Conservation (phyloP, 1,140 invertebrate genomes). For the Rhizoglyphus robini region DNA sequence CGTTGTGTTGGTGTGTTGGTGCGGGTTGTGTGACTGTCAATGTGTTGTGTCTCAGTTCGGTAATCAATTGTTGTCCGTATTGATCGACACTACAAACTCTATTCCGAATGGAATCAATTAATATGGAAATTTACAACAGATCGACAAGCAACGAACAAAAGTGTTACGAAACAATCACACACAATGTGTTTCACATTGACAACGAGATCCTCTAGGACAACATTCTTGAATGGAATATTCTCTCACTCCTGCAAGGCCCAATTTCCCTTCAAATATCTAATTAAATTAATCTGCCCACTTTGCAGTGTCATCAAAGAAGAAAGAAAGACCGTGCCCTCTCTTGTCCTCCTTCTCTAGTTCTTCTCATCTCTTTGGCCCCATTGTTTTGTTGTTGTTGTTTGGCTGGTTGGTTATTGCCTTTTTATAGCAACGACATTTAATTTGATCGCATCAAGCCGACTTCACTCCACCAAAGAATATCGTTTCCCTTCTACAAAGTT, state of each 20-base stretch:
- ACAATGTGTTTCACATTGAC: too few relatives aligned
- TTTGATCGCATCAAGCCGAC: not conserved
- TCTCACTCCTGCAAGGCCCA: too few relatives aligned
- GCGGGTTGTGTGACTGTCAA: too few relatives aligned
- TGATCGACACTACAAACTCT: too few relatives aligned
- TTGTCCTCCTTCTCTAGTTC: not conserved
- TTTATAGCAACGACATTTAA: not conserved
- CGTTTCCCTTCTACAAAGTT: not conserved
- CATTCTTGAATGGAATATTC: too few relatives aligned
- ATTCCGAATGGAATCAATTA: too few relatives aligned
- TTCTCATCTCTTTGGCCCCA: not conserved
- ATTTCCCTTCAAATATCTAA: too few relatives aligned
- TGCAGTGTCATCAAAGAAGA: not conserved
- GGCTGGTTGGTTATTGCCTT: not conserved
- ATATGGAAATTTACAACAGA: not conserved
- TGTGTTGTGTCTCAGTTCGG: too few relatives aligned
- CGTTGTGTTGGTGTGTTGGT: too few relatives aligned
- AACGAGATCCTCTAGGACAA: too few relatives aligned
- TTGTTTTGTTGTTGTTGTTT: not conserved
- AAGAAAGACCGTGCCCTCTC: not conserved
- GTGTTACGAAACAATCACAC: not conserved
- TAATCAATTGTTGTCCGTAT: too few relatives aligned
- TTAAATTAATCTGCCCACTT: constrained; percentile 12
- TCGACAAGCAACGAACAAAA: not conserved
- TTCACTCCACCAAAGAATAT: not conserved